Base-by-base conservation (phyloP, 2,888 invertebrate genomes). In the Idaea aversata region DNA sequence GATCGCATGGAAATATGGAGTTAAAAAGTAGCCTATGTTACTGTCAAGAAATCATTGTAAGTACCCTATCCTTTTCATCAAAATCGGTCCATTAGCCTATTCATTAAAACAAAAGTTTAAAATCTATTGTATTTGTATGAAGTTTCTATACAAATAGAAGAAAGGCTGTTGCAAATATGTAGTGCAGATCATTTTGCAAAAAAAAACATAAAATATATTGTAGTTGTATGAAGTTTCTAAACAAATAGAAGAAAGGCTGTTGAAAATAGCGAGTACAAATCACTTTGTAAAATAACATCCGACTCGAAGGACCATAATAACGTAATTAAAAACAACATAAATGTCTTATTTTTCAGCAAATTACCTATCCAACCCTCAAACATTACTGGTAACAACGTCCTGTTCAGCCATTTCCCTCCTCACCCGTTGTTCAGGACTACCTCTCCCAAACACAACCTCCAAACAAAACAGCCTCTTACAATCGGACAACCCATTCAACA, bases 401-500 rank as follows among this genome's bases (percentile, higher is more conserved):
- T 95, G 96, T 68, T 93, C 94, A 64, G 95, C 96, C 63, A 88
- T 97, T 35, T 95, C 96, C 0, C 93, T 96, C 69, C 94, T 98
- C 59, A 96, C 96, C 4, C 94, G 96, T 70, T 94, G 94, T 69
- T 94, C 94, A 59, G 88, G 95, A 13, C 87, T 98, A 58, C 97
- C 97, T 0, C 88, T 97, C 60, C 93, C 90, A 61, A 88, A 87
- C 75, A 85, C 83, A 13, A 86, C 90, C 47, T 74, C 83, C 15
- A 85, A 82, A 75, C 93, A 92, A 76, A 88, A 87, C 63, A 79
- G 88, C 3, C 85, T 74, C 0, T 66, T 91, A 2, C 75, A 83
- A 59, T 79, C 76, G 15, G 91, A 91, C 0, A 88, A 86, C 66
- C 91, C 91, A 0, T 92, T 93, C 75, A 85, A 84, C 68, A 80